Base-by-base conservation (phyloP, 2,113 vertebrate genomes). In the Cariama cristata region DNA sequence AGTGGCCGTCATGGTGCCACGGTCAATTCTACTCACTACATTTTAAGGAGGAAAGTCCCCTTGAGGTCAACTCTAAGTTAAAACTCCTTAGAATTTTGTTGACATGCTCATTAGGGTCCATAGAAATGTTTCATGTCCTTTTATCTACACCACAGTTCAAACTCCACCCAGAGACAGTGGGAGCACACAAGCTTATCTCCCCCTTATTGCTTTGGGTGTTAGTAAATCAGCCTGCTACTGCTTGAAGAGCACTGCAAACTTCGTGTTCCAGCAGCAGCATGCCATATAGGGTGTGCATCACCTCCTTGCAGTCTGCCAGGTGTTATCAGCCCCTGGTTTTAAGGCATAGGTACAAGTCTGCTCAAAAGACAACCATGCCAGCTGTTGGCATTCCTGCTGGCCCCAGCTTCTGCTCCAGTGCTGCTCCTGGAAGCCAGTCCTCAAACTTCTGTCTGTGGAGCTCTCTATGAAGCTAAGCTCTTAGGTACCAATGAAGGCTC, bases 1-100 rank as follows among this genome's bases (percentile, higher is more conserved):
- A 24, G 27, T 10, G 53, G 74, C 35, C 52, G 66, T 68, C 8
- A 13, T 2, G 5, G 23, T 40, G 9, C 2, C 12, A 59, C 0
- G 0, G 47, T 23, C 40, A 59, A 16, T 23, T 18, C 38, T 32
- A 67, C 19, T 55, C 58, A n/a, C 3, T 18, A 63, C 5, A 23
- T 58, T 87, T 74, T 10, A 77, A n/a, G 26, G 8, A 88, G 5
- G 15, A 49, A 89, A 89, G 45, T 55, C 45, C 19, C 28, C 42
- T 40, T 45, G 14, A 88, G 14, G 47, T 77, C 18, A 52, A 69
- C 16, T 9, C 23, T 40, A 62, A 47, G 24, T 59, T 17, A 40
- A 58, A 87, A 47, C 14, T 71, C 38, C 73, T 67, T 42, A 45
- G 22, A 66, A 74, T 69, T 80, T 32, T 88, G 30, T 49, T 93